phyloP scores from a whole-genome alignment of 2,888 invertebrate species.

The Rhingia campestris region DNA sequence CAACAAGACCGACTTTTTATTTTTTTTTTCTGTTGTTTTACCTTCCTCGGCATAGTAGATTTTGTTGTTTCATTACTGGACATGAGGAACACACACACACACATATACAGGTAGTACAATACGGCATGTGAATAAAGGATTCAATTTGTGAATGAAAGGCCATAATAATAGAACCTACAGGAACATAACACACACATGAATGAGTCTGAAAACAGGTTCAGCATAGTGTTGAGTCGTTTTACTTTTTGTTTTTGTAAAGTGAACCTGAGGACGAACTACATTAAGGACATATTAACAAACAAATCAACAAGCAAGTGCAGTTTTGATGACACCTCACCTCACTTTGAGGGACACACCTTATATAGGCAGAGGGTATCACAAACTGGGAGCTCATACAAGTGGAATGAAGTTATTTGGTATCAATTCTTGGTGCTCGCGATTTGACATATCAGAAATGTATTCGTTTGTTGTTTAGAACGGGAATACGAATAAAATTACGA shows the following conservation, averaged over 20 bases:
- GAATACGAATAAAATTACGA: no score
- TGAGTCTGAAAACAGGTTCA: slow-evolving; percentile 18
- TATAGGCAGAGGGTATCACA: no score
- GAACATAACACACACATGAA: background rate
- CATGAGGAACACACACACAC: background rate
- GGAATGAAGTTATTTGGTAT: no score
- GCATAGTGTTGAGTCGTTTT: background rate
- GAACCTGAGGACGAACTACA: background rate
- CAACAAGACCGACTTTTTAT: slow-evolving; percentile 1
- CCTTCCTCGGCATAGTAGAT: background rate
- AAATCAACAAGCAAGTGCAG: background rate
- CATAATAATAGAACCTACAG: background rate
- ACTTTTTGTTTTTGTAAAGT: background rate
- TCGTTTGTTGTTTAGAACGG: no score
- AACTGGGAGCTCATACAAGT: no score
- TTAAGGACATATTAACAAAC: background rate
- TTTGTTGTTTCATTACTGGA: background rate
- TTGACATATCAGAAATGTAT: no score
- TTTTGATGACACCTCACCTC: background rate
- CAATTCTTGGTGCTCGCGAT: no score
- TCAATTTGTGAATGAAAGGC: slow-evolving; percentile 7
- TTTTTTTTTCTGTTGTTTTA: background rate
- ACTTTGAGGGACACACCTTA: no score
- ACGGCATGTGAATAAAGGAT: slow-evolving; percentile 6
- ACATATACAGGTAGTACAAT: background rate